phyloP scores from a whole-genome alignment of 2,888 invertebrate species.

The Neria commutata region DNA sequence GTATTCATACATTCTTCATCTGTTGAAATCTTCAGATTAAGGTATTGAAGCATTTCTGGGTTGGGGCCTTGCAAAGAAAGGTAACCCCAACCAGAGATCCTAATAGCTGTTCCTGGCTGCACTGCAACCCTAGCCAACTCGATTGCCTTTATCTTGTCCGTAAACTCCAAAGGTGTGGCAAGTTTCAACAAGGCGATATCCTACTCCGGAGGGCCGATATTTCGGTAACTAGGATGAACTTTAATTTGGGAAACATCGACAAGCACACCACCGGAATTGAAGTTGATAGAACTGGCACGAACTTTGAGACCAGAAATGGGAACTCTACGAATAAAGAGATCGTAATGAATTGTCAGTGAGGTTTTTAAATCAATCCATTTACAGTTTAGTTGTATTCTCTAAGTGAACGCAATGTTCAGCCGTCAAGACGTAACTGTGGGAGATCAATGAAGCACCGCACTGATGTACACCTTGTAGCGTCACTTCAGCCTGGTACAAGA shows the following conservation, averaged over 20 bases:
- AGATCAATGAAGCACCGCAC: no score
- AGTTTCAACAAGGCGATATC: slow-evolving; percentile 54
- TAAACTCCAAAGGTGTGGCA: slow-evolving; percentile 29
- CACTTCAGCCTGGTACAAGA: no score
- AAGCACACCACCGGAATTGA: slow-evolving; percentile 36
- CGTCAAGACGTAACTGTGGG: no score
- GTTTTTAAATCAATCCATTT: no score
- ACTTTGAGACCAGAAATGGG: slow-evolving; percentile 36
- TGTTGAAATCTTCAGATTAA: slow-evolving; percentile 37
- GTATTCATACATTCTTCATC: slow-evolving; percentile 40
- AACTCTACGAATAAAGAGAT: no score
- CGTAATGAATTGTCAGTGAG: no score
- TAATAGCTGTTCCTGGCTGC: slow-evolving; percentile 34
- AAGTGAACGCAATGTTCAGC: no score
- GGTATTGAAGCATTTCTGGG: slow-evolving; percentile 45
- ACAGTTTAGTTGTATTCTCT: no score
- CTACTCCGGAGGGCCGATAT: slow-evolving; percentile 27
- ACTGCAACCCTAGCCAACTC: slow-evolving; percentile 39
- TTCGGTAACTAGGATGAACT: slow-evolving; percentile 42
- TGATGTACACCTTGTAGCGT: no score
- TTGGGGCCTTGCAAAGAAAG: slow-evolving; percentile 39
- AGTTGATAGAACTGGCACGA: slow-evolving; percentile 43
- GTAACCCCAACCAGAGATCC: slow-evolving; percentile 55
- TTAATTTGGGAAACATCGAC: slow-evolving; percentile 36
- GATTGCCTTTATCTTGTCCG: slow-evolving; percentile 38